Percentiles rank a stretch among this genome's conserved stretches.
Evolutionary conservation across 2,113 vertebrate genomes (phyloP).

Genomic region (Myrmecobius fasciatus): DNA sequence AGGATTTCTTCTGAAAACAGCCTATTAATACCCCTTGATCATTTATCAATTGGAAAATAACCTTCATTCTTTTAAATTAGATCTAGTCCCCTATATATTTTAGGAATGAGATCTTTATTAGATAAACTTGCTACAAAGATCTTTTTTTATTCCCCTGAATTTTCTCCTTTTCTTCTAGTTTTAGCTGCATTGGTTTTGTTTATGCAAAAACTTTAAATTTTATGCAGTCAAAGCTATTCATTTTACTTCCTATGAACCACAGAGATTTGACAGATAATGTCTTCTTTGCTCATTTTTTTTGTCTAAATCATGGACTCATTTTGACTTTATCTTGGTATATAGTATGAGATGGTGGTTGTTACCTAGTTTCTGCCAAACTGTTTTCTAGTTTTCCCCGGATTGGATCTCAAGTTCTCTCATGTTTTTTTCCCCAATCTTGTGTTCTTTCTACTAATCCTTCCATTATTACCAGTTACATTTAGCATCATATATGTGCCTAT

Average conservation of each 20-base stretch:
- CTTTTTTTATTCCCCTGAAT: background rate
- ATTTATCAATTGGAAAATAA: background rate
- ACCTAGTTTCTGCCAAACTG: background rate
- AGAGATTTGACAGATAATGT: background rate
- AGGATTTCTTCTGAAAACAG: background rate
- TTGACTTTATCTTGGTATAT: background rate
- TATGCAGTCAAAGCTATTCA: background rate
- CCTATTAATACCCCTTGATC: background rate
- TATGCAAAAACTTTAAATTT: background rate
- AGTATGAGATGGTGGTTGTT: background rate
- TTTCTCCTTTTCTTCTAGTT: background rate
- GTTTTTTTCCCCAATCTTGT: too few species aligned
- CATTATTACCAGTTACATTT: constrained; percentile 6
- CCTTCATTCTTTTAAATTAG: background rate
- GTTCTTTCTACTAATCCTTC: background rate
- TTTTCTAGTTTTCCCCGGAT: background rate
- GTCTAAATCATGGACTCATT: background rate
- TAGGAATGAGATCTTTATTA: background rate
- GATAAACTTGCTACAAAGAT: background rate
- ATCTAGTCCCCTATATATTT: background rate
- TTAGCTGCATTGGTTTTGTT: background rate
- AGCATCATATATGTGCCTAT: background rate
- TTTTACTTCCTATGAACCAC: background rate
- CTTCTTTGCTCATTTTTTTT: background rate
- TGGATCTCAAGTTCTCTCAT: too few species aligned